Evolutionary conservation across 2,113 vertebrate species (phyloP), one percentile per base, ranked within the genome.

Genomic region (Trinectes maculatus): DNA sequence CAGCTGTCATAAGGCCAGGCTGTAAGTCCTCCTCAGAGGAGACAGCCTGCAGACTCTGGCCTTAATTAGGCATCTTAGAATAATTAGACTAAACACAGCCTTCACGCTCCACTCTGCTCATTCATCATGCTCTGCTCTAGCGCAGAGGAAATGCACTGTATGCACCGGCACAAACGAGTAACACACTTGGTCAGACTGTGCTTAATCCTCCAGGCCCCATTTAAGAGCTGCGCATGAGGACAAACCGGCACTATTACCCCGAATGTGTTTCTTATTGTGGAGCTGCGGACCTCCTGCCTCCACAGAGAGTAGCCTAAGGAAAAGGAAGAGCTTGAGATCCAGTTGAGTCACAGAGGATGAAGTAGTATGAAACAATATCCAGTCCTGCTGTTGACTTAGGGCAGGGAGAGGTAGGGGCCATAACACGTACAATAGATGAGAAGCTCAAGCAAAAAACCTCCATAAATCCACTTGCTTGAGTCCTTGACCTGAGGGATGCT

Each of bases 21-120:
- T 52, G 29, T 64, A 73, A 58, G 69, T 76, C 68, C 58, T 80
- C 68, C 55, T 64, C 58, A 1, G 5, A 69, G 64, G 72, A 69
- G 55, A 39, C 25, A 48, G 59, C 39, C 51, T 40, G 5, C 54
- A 82, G 69, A 60, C 77, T 80, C 85, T 81, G 79, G 66, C 77
- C 86, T 73, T 84, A 91, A 91, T 89, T 91, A 89, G 85, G 84
- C 90, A 89, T 89, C 87, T 91, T 90, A 85, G 80, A 89, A 77
- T 89, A 90, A 91, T 91, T 89, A 90, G 82, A 83, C 85, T 90
- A 90, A 90, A 90, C 86, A 89, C 71, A 87, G 83, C 85, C 82
- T 89, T 89, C 82, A 85, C 80, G 86, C 90, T 89, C 71, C 54
- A 57, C 82, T 87, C 80, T 19, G 43, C 86, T 86, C 87, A 91